phyloP scores from a whole-genome alignment of 2,888 invertebrate species.

The Nomada goodeniana region DNA sequence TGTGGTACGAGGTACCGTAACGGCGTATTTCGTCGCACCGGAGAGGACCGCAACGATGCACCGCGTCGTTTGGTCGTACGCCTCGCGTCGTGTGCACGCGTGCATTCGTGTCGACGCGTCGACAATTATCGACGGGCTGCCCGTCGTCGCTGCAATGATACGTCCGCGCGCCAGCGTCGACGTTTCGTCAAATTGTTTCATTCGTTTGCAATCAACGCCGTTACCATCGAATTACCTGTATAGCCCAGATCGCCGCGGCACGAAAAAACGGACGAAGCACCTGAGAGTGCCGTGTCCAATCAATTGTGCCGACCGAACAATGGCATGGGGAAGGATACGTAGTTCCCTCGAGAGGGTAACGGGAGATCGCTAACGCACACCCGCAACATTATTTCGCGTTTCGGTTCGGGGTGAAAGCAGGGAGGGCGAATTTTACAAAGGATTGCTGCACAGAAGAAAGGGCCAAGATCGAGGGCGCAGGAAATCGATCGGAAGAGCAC shows the following conservation, averaged over 20 bases:
- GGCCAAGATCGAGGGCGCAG: slow-evolving; percentile 54
- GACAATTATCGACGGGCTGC: too few species aligned
- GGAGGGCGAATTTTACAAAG: slow-evolving; percentile 22
- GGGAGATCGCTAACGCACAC: slow-evolving; percentile 54
- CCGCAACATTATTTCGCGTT: slow-evolving; percentile 60
- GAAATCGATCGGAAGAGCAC: slow-evolving; percentile 61
- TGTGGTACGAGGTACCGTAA: slow-evolving; percentile 73
- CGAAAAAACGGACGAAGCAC: too few species aligned
- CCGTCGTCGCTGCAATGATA: neutral
- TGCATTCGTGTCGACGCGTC: too few species aligned
- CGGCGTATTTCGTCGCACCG: slow-evolving; percentile 45
- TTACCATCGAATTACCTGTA: too few species aligned
- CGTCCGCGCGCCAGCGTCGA: too few species aligned
- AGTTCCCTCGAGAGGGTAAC: slow-evolving; percentile 48
- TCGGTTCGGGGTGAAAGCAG: neutral
- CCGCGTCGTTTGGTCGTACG: neutral
- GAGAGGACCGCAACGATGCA: slow-evolving; percentile 5
- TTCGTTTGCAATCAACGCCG: too few species aligned
- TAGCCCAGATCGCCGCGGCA: too few species aligned
- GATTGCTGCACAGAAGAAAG: slow-evolving; percentile 12
- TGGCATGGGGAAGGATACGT: slow-evolving; percentile 22
- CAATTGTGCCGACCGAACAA: slow-evolving; percentile 24
- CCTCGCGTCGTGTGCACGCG: slow-evolving; percentile 5
- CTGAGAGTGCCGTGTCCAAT: neutral
- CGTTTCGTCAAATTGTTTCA: neutral